Conservation (phyloP, 2,888 invertebrate genomes). For the Sturmia bella region DNA sequence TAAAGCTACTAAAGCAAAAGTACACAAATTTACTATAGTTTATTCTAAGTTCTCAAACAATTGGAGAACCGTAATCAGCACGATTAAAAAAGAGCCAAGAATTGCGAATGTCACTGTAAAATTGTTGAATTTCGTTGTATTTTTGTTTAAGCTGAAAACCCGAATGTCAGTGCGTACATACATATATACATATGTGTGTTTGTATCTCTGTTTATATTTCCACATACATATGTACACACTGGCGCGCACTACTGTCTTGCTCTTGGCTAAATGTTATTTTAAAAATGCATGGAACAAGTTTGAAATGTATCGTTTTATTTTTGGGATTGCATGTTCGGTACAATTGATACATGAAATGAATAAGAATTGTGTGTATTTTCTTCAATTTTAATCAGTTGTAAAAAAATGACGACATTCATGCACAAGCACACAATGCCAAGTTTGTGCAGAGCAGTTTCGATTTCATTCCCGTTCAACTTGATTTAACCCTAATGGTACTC, state of each 20-base stretch:
- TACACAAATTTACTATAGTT: too few relatives aligned
- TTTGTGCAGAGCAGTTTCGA: slow-evolving; percentile 51
- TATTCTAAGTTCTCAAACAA: too few relatives aligned
- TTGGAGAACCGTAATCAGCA: too few relatives aligned
- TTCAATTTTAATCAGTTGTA: slow-evolving; percentile 44
- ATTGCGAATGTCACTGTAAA: too few relatives aligned
- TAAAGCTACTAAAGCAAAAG: too few relatives aligned
- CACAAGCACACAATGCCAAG: slow-evolving; percentile 63
- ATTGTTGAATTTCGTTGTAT: too few relatives aligned
- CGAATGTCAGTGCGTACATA: too few relatives aligned
- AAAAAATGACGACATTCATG: slow-evolving; percentile 44
- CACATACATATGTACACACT: too few relatives aligned
- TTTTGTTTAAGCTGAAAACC: too few relatives aligned
- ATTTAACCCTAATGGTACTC: slow-evolving; percentile 26
- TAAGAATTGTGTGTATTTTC: slow-evolving; percentile 1
- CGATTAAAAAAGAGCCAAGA: too few relatives aligned
- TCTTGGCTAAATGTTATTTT: slow-evolving; percentile 57
- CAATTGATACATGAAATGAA: not conserved
- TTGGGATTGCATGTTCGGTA: slow-evolving; percentile 24
- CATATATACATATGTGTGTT: too few relatives aligned
- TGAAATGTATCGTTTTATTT: slow-evolving; percentile 34
- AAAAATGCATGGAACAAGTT: slow-evolving; percentile 58
- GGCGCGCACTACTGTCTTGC: slow-evolving; percentile 52
- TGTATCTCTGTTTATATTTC: too few relatives aligned
- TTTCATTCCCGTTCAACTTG: not conserved